Base-by-base conservation (phyloP, 35 echinoderm and acorn worm genomes). In the Ptychodera flava region DNA sequence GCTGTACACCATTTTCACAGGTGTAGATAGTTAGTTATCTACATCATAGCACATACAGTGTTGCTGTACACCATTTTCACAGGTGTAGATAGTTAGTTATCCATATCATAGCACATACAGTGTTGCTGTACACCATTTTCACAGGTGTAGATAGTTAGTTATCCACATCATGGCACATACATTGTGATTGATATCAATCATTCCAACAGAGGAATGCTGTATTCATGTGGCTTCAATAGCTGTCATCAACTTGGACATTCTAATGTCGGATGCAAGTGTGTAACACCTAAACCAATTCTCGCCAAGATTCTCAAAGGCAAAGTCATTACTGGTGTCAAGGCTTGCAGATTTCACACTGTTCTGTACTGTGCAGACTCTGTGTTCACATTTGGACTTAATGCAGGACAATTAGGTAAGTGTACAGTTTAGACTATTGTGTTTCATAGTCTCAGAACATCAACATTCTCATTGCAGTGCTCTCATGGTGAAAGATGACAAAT, bases 371-470 rank as follows among this genome's bases (percentile, higher is more conserved):
- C 79, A 28, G 88, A 94, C 0, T 81, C 88, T 16, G 90, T 99
- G 32, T 99, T 81, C 16, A 99, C 96, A 16, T 93, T 93, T 81
- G 96, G 96, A 12, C 86, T 99, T 6, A 99, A 99, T 86, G 96
- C 90, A 83, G 96, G 96, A 32, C 96, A 99, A 80, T 83, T 99
- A 78, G 96, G 96, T 99, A 80, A 93, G 76, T 1, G n/a, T n/a
- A n/a, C n/a, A n/a, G n/a, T n/a, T n/a, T n/a, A n/a, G n/a, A n/a
- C n/a, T n/a, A n/a, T n/a, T n/a, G n/a, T n/a, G n/a, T n/a, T n/a
- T n/a, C n/a, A n/a, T n/a, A n/a, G n/a, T n/a, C n/a, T n/a, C n/a
- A n/a, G n/a, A n/a, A n/a, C 32, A 79, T 30, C 28, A 31, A 31
- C 36, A 34, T 1, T 35, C 16, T 16, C 36, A 30, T 83, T 16